phyloP scores from a whole-genome alignment of 2,797 vertebrate genomes.

The Setipinna tenuifilis region DNA sequence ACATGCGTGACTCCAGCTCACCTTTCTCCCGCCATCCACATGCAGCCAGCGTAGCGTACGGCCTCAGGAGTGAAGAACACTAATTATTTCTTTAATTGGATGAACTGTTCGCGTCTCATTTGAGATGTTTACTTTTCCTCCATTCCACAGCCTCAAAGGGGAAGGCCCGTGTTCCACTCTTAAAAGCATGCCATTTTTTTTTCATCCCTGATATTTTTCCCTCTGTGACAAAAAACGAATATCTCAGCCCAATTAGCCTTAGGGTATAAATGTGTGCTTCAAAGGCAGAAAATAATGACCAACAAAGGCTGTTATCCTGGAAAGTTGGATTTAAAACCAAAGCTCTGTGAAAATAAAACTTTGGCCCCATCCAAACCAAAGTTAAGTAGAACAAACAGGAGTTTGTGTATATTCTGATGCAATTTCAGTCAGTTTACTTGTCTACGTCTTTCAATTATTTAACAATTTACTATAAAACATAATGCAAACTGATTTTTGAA shows the following conservation, averaged over 20 bases:
- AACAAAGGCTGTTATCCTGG: neutral
- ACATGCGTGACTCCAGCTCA: constrained; percentile 25
- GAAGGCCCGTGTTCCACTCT: neutral
- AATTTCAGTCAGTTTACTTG: neutral
- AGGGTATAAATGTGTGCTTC: constrained; percentile 16
- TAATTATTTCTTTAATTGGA: constrained; percentile 30
- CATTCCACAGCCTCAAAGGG: neutral
- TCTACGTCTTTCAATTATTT: neutral
- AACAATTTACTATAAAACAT: neutral
- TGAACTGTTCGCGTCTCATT: constrained; percentile 21
- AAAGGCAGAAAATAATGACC: constrained; percentile 14
- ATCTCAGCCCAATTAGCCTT: constrained; percentile 11
- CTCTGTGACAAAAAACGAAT: neutral
- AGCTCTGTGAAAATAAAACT: neutral
- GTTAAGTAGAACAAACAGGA: neutral
- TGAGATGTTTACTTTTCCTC: neutral
- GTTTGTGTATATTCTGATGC: neutral
- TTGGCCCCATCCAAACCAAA: neutral
- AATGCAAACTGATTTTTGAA: neutral
- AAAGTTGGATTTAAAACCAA: constrained; percentile 9
- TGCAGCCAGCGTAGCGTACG: neutral
- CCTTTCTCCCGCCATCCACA: neutral
- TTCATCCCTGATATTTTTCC: neutral
- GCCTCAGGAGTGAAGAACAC: constrained; percentile 17
- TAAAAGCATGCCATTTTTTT: constrained; percentile 1